phyloP scores from a whole-genome alignment of 2,797 vertebrate genomes.

The Ceryle rudis region DNA sequence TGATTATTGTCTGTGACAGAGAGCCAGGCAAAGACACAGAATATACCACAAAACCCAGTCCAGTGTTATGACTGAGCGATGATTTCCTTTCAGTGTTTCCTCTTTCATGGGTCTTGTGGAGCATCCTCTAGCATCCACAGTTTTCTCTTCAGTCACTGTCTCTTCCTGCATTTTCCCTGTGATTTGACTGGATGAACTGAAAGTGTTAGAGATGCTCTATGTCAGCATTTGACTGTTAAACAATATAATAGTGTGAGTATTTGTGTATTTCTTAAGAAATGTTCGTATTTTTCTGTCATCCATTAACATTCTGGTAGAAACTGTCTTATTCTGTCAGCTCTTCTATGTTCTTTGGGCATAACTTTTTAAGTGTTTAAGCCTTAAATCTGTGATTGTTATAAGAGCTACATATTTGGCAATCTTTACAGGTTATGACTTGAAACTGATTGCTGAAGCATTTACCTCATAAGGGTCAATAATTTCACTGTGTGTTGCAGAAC shows the following conservation, averaged over 20 bases:
- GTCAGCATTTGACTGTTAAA: neutral
- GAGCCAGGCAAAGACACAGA: neutral
- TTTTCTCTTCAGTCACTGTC: neutral
- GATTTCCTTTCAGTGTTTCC: neutral
- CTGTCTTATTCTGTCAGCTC: neutral
- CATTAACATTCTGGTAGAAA: neutral
- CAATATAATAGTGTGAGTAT: neutral
- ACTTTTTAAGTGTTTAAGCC: neutral
- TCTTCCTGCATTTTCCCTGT: neutral
- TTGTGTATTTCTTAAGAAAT: neutral
- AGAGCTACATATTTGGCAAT: neutral
- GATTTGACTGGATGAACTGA: neutral
- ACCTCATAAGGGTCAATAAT: neutral
- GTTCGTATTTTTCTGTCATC: neutral
- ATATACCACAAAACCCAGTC: fast-evolving
- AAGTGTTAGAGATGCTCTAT: fast-evolving
- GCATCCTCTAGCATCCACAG: neutral
- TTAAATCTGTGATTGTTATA: neutral
- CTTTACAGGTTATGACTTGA: neutral
- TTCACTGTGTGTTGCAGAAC: neutral
- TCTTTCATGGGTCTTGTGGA: neutral
- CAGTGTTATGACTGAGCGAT: neutral
- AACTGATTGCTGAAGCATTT: neutral
- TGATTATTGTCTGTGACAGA: neutral
- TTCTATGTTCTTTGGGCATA: neutral